Base-by-base conservation (phyloP, 1,140 invertebrate genomes). In the Ips typographus region DNA sequence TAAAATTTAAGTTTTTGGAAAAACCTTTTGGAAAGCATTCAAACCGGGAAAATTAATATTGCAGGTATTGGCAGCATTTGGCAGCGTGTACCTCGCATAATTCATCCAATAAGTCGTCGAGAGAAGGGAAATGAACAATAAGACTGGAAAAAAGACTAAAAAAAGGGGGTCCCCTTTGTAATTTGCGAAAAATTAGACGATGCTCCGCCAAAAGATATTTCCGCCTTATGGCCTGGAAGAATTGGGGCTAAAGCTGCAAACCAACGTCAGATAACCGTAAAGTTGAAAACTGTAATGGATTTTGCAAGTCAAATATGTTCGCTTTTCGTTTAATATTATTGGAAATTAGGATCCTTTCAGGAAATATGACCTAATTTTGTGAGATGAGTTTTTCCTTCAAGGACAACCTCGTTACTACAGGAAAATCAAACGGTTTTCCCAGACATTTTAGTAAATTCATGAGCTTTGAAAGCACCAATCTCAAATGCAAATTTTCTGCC, bases 221-320 rank as follows among this genome's bases (percentile, higher is more conserved):
- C 59, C 51, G 59, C 43, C 59, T 61, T 61, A 61, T 61, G 59
- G 44, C 59, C 43, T 37, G 59, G 59, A 61, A 61, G 59, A 61
- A 61, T 61, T 49, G 59, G 59, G 59, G 59, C 59, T 47, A 61
- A 61, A 61, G 42, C 51, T 61, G 51, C 59, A 61, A 65, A 59
- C 56, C 53, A 51, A 49, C 55, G 42, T 49, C n/a, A 72, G 71
- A 72, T 72, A 70, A 72, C 68, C 60, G 42, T 44, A 70, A 72
- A 70, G 68, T 72, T 70, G 64, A 57, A 51, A 72, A 62, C 68
- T 72, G 58, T 72, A 72, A 72, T 72, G 71, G 71, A 72, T 70
- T 72, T 72, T 65, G 68, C 65, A 56, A 70, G 71, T 72, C 65
- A 72, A 72, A 72, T 72, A 72, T 72, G 71, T 72, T 72, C 68